Percentiles rank a stretch among this genome's conserved stretches.
These are phyloP conservation scores for Spongia lamella DNA, from an alignment of 37 sponge, comb jelly and placozoan species.

Conservation along the genomic window DNA sequence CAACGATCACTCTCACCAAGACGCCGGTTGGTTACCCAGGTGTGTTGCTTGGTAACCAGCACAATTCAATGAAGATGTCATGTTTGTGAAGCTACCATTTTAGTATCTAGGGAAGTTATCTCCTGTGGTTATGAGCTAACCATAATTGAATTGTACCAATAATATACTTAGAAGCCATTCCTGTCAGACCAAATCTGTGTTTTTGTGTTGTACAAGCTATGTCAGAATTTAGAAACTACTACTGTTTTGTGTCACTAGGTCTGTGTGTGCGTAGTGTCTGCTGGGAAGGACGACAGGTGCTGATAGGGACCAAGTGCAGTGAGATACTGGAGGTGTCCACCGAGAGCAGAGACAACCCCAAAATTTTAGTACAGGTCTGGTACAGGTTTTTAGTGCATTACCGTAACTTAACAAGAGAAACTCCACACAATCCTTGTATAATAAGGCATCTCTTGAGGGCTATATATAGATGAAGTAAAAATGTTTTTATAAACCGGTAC, in stretches of 20 bases:
- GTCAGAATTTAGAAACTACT: too few species aligned
- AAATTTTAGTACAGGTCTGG: conserved; percentile 52
- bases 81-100: too few species aligned
- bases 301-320: conserved; percentile 88
- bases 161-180: too few species aligned
- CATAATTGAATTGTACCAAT: too few species aligned
- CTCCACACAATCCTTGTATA: neutral
- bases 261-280: conserved; percentile 79
- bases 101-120: neutral
- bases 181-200: too few species aligned
- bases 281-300: conserved; percentile 74
- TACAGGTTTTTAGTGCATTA: neutral
- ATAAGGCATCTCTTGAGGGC: neutral
- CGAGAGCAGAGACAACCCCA: conserved; percentile 63
- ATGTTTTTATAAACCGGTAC: too few species aligned
- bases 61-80: too few species aligned
- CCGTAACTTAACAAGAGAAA: neutral
- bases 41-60: too few species aligned
- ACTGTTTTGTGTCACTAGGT: too few species aligned
- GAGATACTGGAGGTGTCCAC: conserved; percentile 81
- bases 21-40: conserved; percentile 71
- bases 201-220: too few species aligned
- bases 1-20: conserved; percentile 62
- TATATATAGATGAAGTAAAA: neutral
- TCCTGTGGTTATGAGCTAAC: too few species aligned